Evolutionary conservation across 2,797 vertebrate genomes (phyloP), one percentile per base, ranked within the genome.

Genomic region (Melanotaenia trifasciata): DNA sequence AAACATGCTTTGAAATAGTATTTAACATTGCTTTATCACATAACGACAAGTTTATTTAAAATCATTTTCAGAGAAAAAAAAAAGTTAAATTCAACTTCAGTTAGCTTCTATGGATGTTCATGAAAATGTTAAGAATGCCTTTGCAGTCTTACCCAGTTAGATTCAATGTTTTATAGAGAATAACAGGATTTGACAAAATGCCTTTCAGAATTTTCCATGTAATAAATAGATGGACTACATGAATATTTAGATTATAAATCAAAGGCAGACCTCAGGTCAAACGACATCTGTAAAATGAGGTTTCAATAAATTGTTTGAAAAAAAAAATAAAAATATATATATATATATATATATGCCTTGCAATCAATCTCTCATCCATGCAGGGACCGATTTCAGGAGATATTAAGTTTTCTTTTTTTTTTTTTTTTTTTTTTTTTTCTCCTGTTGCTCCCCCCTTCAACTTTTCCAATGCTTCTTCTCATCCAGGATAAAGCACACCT

Each of bases 241-340:
- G 74, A 76, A 86, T 84, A 80, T 87, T 87, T 81, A 79, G 76
- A 88, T 74, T 58, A 5, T 71, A 80, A 80, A 67, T 22, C 28
- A 32, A 59, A 60, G 71, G 67, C 74, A 79, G 33, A 74, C 82
- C 79, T 83, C 76, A 76, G 84, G 78, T 84, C 86, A 88, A 71
- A 83, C 77, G 78, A 80, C 50, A 72, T 83, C 70, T 79, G 59
- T 82, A 78, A 77, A 87, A 84, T 0, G 18, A 86, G 54, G 28
- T 36, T 62, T 62, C 16, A 50, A 60, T 78, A 77, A 87, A 89
- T 85, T 70, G 70, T 58, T 76, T 85, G 81, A 85, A n/a, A n/a
- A n/a, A n/a, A n/a, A n/a, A n/a, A n/a, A n/a, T n/a, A n/a, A n/a
- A n/a, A 26, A 26, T 26, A 26, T 26, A 26, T 26, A 26, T 26